Evolutionary conservation across 2,888 invertebrate genomes (phyloP).

Genomic region (Physocephala rufipes): DNA sequence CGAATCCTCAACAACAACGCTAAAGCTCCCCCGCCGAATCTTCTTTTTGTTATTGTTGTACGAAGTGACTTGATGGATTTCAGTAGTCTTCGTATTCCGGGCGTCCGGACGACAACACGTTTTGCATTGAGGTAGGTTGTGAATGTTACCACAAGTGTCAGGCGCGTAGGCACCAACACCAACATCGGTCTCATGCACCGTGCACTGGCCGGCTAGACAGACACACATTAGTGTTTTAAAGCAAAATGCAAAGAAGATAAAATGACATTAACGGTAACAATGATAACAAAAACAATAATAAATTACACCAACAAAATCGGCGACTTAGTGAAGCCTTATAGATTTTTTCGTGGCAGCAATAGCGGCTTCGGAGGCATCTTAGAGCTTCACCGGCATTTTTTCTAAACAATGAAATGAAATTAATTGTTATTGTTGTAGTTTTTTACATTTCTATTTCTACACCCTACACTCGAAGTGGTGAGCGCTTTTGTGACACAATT

Average conservation of each 20-base stretch:
- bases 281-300: constrained; percentile 9
- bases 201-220: neutral
- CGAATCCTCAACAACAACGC: no score
- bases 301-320: neutral
- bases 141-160: neutral
- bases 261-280: neutral
- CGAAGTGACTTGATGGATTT: constrained; percentile 10
- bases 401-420: no score
- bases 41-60: no score
- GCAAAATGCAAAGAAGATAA: neutral
- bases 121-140: constrained; percentile 29
- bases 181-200: neutral
- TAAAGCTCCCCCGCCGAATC: neutral
- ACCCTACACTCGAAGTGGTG: no score
- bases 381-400: constrained; percentile 1
- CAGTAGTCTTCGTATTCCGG: constrained; percentile 30
- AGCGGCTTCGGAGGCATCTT: neutral
- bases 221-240: neutral
- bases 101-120: constrained; percentile 29
- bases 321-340: constrained; percentile 12
- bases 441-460: no score
- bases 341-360: neutral
- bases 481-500: no score
- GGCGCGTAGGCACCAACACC: neutral
- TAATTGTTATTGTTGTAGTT: no score